These are phyloP conservation scores for Isaurus tuberculatus DNA, from an alignment of 92 coral and sea anemone species.

Conservation along the genomic window DNA sequence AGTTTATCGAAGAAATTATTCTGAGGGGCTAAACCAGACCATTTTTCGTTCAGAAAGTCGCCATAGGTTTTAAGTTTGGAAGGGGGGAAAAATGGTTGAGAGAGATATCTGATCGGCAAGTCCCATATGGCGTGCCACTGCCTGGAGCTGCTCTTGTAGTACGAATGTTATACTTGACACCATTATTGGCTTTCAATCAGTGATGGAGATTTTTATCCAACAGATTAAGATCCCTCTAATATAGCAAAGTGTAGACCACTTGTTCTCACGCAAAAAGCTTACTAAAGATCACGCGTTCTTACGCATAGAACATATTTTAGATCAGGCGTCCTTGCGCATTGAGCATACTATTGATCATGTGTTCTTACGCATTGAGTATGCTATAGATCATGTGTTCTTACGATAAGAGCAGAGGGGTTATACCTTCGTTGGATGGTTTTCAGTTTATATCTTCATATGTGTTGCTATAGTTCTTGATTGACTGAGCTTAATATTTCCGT, in stretches of 20 bases:
- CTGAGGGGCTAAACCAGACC: too few species aligned
- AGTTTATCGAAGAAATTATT: not conserved
- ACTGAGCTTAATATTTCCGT: not conserved
- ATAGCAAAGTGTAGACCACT: not conserved
- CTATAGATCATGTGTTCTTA: not conserved
- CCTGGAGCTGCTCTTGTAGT: too few species aligned
- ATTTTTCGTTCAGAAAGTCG: not conserved
- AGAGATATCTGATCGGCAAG: too few species aligned
- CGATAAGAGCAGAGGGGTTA: not conserved
- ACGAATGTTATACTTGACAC: too few species aligned
- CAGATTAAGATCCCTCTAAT: too few species aligned
- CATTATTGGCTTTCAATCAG: too few species aligned
- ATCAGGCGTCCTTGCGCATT: not conserved
- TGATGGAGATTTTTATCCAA: too few species aligned
- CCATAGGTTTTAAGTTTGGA: not conserved
- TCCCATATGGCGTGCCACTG: too few species aligned
- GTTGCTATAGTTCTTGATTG: not conserved
- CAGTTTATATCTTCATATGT: not conserved
- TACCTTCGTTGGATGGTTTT: not conserved
- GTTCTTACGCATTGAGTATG: not conserved
- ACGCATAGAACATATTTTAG: not conserved
- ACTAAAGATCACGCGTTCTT: not conserved
- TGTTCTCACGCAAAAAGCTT: not conserved
- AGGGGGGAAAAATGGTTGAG: not conserved
- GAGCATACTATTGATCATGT: not conserved